Conservation (phyloP, 2,888 invertebrate genomes). For the Drosophila nr. perissopoda region DNA sequence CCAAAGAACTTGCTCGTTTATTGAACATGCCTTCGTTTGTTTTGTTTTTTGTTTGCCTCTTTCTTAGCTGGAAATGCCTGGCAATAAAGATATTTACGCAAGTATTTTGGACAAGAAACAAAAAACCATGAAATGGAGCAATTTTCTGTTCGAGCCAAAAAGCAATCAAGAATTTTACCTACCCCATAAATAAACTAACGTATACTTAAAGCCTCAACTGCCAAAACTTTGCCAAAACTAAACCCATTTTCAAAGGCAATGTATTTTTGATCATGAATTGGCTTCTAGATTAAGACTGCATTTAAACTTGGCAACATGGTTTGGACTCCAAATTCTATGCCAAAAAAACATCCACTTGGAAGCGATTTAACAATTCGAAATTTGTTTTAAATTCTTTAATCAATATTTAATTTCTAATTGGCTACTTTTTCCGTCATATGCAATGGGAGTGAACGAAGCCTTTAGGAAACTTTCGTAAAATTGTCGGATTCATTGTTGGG, state of each 20-base stretch:
- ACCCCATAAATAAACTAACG: slow-evolving; percentile 2
- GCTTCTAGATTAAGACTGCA: not conserved
- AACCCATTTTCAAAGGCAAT: not conserved
- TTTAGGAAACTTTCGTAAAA: not conserved
- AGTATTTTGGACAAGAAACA: slow-evolving; percentile 48
- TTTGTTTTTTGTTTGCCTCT: slow-evolving; percentile 13
- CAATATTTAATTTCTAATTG: not conserved
- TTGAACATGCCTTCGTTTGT: slow-evolving; percentile 49
- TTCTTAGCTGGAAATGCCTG: slow-evolving; percentile 43
- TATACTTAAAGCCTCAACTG: slow-evolving; percentile 9
- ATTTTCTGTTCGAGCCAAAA: slow-evolving; percentile 49
- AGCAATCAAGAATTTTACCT: slow-evolving; percentile 32
- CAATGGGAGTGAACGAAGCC: not conserved
- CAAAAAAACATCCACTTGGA: not conserved
- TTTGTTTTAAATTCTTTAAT: not conserved
- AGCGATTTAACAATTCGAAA: not conserved
- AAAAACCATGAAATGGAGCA: slow-evolving; percentile 68
- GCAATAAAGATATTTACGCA: slow-evolving; percentile 77
- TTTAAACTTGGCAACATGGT: not conserved
- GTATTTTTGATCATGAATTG: not conserved
- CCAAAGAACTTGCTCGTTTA: slow-evolving; percentile 52
- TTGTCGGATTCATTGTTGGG: not conserved
- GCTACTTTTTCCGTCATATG: not conserved
- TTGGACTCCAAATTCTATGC: not conserved
- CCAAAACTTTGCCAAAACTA: not conserved